Evolutionary conservation across 2,797 vertebrate genomes (phyloP).

Genomic region (Sebastes hubbsi): DNA sequence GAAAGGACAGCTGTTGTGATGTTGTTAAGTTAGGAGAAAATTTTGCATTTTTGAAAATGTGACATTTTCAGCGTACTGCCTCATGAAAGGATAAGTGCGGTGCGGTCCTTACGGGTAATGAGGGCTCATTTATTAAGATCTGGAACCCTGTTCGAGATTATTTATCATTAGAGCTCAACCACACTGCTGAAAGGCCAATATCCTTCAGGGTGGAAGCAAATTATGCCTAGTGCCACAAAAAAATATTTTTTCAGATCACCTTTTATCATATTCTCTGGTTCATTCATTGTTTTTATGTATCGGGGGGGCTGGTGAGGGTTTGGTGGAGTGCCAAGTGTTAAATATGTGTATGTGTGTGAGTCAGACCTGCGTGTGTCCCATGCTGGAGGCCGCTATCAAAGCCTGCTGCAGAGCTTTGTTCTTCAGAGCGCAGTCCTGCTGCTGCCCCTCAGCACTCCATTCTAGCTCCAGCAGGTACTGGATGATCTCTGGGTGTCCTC

Average conservation of each 20-base stretch:
- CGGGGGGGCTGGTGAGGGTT: not conserved
- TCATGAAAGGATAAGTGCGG: no score
- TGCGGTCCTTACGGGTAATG: no score
- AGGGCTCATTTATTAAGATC: no score
- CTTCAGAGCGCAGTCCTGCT: constrained; percentile 84
- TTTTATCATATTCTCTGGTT: not conserved
- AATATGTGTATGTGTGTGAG: not conserved
- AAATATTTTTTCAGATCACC: no score
- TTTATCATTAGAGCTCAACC: no score
- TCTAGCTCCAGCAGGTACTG: constrained; percentile 87
- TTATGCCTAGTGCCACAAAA: no score
- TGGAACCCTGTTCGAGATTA: no score
- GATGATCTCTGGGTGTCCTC: constrained; percentile 91
- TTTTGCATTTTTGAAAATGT: not conserved
- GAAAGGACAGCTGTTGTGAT: not conserved
- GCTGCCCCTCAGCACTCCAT: constrained; percentile 83
- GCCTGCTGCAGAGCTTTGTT: constrained; percentile 93
- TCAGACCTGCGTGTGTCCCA: constrained; percentile 89
- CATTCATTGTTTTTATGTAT: not conserved
- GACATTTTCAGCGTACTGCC: no score
- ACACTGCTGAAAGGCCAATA: no score
- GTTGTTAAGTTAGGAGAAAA: not conserved
- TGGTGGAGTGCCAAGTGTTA: not conserved
- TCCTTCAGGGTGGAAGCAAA: no score
- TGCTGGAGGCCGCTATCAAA: constrained; percentile 93